Base-by-base conservation (phyloP, 2,888 invertebrate genomes). In the Caenorhabditis sp. region DNA sequence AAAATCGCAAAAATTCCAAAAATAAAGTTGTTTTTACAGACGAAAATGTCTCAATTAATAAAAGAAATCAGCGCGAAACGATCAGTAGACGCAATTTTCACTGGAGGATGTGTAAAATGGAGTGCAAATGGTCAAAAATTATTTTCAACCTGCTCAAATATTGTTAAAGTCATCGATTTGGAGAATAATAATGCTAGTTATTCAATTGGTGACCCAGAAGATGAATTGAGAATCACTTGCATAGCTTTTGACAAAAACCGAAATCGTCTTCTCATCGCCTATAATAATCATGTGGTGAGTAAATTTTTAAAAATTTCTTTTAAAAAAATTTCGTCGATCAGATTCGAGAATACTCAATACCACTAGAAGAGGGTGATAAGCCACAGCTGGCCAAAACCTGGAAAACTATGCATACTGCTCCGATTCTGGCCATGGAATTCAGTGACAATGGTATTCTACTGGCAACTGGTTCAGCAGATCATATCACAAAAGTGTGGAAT, bases 61-160 rank as follows among this genome's bases (percentile, higher is more conserved):
- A 69, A 70, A 31, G 76, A 79, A 53, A 68, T 79, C 27, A 75
- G 74, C 14, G 53, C 50, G 14, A 77, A 72, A 37, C 21, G 72
- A 27, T 63, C 66, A 51, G 71, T 81, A n/a, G 78, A 75, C 27
- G 76, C 77, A n/a, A 64, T 78, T 54, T 81, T 66, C 65, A 83
- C 84, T 0, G 86, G 86, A n/a, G 86, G 86, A 43, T 70, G 75
- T n/a, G 73, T 83, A 1, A 69, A 63, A 63, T 81, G 85, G 79
- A 83, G 77, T 62, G 66, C 75, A 17, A 79, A 83, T 62, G 84
- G 86, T 17, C 66, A 74, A 49, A 67, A 67, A 49, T 50, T 86
- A 21, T 86, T 81, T 65, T 81, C 84, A 19, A 81, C 84, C 17
- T 85, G 85, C 62, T 73, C 79, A 36, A 81, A 83, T 71, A 69